Percentiles rank a stretch among this genome's conserved stretches.
phyloP scores from a whole-genome alignment of 2,888 invertebrate genomes.

The Ennomos quercinarius region DNA sequence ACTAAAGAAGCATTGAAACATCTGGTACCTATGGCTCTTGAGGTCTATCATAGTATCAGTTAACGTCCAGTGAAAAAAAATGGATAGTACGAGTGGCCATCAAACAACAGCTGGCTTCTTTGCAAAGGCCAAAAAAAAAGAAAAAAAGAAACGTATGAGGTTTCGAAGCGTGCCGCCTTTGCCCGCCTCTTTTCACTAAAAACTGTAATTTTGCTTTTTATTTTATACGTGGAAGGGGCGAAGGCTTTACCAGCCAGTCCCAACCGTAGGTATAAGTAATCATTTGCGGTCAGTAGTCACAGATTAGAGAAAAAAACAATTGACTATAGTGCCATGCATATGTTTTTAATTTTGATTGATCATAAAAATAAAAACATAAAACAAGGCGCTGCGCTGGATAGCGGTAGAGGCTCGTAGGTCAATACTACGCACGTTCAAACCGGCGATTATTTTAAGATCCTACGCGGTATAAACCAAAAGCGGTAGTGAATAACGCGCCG shows the following conservation, averaged over 20 bases:
- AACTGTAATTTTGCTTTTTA: conserved; percentile 54
- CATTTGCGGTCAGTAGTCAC: conserved; percentile 57
- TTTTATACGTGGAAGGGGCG: conserved; percentile 46
- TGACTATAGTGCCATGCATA: conserved; percentile 53
- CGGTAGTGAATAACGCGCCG: too few relatives aligned
- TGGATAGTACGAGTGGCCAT: conserved; percentile 76
- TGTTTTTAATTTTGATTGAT: conserved; percentile 45
- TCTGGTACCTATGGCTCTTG: conserved; percentile 29
- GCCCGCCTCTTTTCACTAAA: conserved; percentile 69
- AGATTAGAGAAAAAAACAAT: too few relatives aligned
- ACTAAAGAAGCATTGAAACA: conserved; percentile 15
- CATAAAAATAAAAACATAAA: conserved; percentile 2
- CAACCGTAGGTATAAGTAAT: conserved; percentile 2
- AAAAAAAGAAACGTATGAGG: conserved; percentile 64
- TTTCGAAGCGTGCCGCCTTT: conserved; percentile 76
- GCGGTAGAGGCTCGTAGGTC: too few relatives aligned
- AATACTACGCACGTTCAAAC: too few relatives aligned
- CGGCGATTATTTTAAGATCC: too few relatives aligned
- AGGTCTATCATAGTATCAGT: conserved; percentile 70
- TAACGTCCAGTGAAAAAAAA: conserved; percentile 62
- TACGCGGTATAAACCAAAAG: too few relatives aligned
- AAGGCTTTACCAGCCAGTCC: conserved; percentile 33
- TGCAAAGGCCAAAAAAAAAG: conserved; percentile 51
- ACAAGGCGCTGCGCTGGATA: too few relatives aligned
- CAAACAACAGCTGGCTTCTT: conserved; percentile 74